phyloP scores from a whole-genome alignment of 2,797 vertebrate genomes.

The Clarias fuscus region DNA sequence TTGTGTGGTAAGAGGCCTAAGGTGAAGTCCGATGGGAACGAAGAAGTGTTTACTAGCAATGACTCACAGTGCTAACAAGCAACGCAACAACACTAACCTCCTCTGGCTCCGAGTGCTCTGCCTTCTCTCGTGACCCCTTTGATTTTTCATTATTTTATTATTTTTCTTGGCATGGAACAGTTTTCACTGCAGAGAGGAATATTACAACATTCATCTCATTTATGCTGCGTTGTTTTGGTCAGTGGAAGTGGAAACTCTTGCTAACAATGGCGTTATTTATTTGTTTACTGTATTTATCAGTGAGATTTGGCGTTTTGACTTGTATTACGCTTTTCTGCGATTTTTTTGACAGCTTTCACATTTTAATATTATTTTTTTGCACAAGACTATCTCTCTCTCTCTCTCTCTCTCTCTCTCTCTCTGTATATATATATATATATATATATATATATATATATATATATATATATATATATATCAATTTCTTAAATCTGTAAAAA shows the following conservation, averaged over 20 bases:
- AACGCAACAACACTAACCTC: conserved; percentile 53
- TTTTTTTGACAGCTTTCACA: background rate
- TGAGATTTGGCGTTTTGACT: background rate
- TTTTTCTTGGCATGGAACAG: conserved; percentile 54
- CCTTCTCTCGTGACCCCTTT: conserved; percentile 61
- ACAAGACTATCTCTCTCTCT: background rate
- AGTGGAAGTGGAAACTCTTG: background rate
- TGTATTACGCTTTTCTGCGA: conserved; percentile 1
- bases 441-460: no score
- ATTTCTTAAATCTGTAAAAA: background rate
- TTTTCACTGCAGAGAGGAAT: conserved; percentile 9
- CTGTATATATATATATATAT: background rate
- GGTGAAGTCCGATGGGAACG: conserved; percentile 58
- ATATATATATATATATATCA: no score
- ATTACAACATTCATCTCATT: conserved; percentile 14
- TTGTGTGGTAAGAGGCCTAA: conserved; percentile 56
- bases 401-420: background rate
- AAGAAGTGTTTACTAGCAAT: conserved; percentile 36
- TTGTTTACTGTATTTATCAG: background rate
- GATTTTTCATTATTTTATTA: conserved; percentile 70
- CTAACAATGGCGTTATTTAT: background rate
- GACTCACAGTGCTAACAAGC: conserved; percentile 61
- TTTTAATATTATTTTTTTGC: no score
- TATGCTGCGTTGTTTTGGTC: background rate
- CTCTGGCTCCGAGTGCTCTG: conserved; percentile 42